Base-by-base conservation (phyloP, 2,888 invertebrate species). In the Sipha maydis region DNA sequence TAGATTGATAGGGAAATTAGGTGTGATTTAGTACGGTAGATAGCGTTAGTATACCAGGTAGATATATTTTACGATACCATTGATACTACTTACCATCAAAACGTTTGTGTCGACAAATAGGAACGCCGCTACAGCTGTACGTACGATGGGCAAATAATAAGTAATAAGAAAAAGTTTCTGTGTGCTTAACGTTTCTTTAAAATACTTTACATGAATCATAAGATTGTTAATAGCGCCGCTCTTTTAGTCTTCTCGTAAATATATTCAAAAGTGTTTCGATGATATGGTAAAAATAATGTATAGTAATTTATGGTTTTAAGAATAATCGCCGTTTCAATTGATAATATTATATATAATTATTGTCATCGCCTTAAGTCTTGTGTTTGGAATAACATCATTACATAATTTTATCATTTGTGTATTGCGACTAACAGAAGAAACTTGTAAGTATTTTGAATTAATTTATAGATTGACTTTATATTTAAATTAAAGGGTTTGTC, bases 1-100 rank as follows among this genome's bases (percentile, higher is more conserved):
- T 84, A 69, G 85, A 78, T 77, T 85, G 85, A 85, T 85, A 85
- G 48, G 84, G 85, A 48, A 25, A 69, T 85, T 77, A 77, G 69
- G 25, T 54, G 48, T 31, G 25, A n/a, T 85, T 77, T 54, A n/a
- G 48, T 77, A 25, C 9, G 69, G 14, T 41, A 88, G 88, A 88
- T 88, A 38, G 88, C 88, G 82, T 48, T 88, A 75, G 88, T 48
- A 56, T 75, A 67, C 75, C 41, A 3, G 25, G 31, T 34, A 19
- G 19, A 31, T n/a, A 48, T 77, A 77, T 85, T 61, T 61, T 85
- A 67, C 48, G 77, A 85, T 77, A 77, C 69, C 77, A 78, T 85
- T 77, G 77, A 85, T 77, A 85, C 34, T 73, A 54, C 25, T 67
- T 85, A 69, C 77, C 48, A 54, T 48, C 41, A 31, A 85, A 77